Conservation (phyloP, 2,797 vertebrate genomes). For the Lepidocolaptes lacrymiger region DNA sequence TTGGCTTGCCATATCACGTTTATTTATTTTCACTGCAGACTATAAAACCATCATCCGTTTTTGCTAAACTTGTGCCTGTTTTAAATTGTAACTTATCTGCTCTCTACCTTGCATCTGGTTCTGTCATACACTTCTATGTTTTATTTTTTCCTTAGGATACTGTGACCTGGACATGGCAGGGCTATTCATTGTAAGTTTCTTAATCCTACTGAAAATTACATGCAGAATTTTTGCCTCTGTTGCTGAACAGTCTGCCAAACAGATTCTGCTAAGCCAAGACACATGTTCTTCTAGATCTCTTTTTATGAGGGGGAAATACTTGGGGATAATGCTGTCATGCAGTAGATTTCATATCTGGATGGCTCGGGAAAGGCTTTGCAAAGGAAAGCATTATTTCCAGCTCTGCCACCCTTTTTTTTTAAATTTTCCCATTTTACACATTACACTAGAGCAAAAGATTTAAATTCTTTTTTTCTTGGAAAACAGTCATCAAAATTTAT, state of each 20-base stretch:
- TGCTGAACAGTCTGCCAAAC: neutral
- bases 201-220: neutral
- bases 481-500: neutral
- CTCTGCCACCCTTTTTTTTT: neutral
- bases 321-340: neutral
- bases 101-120: neutral
- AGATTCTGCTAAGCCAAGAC: neutral
- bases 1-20: neutral
- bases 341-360: neutral
- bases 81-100: neutral
- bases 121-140: neutral
- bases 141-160: conserved; percentile 85
- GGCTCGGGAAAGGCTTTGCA: neutral
- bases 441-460: neutral
- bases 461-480: neutral
- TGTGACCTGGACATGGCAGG: conserved; percentile 99
- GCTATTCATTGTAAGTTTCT: conserved; percentile 89
- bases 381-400: neutral
- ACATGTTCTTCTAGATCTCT: neutral
- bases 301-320: conserved; percentile 7
- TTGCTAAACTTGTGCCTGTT: neutral
- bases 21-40: neutral
- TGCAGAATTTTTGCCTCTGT: neutral
- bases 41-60: neutral
- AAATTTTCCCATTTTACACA: neutral